Base-by-base conservation (phyloP, 2,113 vertebrate species). In the Parus major region DNA sequence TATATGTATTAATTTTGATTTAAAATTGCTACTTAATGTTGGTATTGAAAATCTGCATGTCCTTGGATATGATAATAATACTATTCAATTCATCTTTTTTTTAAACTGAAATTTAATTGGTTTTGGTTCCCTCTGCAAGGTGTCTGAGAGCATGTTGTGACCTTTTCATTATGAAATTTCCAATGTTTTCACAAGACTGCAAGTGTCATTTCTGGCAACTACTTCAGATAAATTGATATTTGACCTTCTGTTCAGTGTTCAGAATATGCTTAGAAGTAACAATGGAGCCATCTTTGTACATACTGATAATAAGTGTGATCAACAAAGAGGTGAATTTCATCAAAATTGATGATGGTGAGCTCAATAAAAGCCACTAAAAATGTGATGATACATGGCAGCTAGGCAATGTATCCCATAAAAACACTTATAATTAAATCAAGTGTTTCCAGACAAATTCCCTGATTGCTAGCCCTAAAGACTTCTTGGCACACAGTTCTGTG, bases 91-190 rank as follows among this genome's bases (percentile, higher is more conserved):
- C 7, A 42, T 9, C 11, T 36, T 22, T 89, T 57, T 88, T 92
- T 53, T 2, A 21, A 93, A 73, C 6, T 47, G 47, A 11, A 42
- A 47, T 90, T 77, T 86, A 88, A 71, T 78, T 92, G 91, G 24
- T 52, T 94, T 90, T 66, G 3, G 10, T 83, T 96, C 16, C 12
- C 13, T 73, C 68, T 86, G 50, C 27, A 86, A 75, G 41, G 55
- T 83, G 50, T 90, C 80, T 86, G 76, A 70, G 81, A 95, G 63
- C 57, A 44, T 65, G 71, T 65, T 86, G 39, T 88, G 91, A 95
- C 92, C 92, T 96, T 92, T 95, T 94, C 65, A 78, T 60, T 92
- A 56, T 53, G 80, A 94, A 92, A 57, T 86, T 70, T 83, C 50
- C 75, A 83, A 44, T 10, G 4, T 86, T 88, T 95, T 88, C 47